phyloP scores from a whole-genome alignment of 2,888 invertebrate species.

The Blera fallax region DNA sequence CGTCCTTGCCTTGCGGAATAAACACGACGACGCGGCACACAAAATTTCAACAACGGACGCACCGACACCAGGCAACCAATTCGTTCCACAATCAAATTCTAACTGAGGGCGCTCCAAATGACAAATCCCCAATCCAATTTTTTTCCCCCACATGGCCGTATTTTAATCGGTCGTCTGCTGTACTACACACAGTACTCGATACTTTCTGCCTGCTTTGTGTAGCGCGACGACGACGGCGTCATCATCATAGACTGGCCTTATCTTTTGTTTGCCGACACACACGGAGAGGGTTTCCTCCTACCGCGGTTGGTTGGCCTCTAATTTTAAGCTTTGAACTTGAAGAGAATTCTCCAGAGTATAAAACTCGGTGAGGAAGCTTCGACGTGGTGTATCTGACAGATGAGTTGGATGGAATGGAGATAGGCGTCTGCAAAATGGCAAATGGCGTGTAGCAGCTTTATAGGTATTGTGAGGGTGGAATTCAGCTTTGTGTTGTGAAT shows the following conservation, averaged over 20 bases:
- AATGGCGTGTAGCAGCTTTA: conserved; percentile 21
- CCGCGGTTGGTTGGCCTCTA: conserved; percentile 27
- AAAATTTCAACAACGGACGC: not conserved
- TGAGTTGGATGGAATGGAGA: conserved; percentile 17
- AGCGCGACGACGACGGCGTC: conserved; percentile 37
- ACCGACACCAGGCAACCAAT: conserved; percentile 74
- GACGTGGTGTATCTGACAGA: conserved; percentile 17
- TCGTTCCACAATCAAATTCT: conserved; percentile 79
- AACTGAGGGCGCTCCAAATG: conserved; percentile 76
- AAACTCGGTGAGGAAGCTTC: conserved; percentile 20
- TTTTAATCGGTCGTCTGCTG: conserved; percentile 62
- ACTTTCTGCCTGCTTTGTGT: conserved; percentile 46
- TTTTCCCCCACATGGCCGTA: conserved; percentile 66
- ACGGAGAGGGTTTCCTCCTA: conserved; percentile 53
- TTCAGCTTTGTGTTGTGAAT: conserved; percentile 52
- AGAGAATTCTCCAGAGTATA: conserved; percentile 34
- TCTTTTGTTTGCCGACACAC: conserved; percentile 66
- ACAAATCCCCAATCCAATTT: conserved; percentile 64
- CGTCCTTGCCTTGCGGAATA: conserved; percentile 34
- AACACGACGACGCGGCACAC: conserved; percentile 26
- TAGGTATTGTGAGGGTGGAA: conserved; percentile 21
- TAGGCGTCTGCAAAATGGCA: conserved; percentile 35
- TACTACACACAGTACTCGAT: conserved; percentile 42
- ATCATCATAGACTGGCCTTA: conserved; percentile 56
- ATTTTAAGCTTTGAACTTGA: conserved; percentile 70